phyloP scores from a whole-genome alignment of 2,797 vertebrate species.

The Bryconaethiops microstoma region DNA sequence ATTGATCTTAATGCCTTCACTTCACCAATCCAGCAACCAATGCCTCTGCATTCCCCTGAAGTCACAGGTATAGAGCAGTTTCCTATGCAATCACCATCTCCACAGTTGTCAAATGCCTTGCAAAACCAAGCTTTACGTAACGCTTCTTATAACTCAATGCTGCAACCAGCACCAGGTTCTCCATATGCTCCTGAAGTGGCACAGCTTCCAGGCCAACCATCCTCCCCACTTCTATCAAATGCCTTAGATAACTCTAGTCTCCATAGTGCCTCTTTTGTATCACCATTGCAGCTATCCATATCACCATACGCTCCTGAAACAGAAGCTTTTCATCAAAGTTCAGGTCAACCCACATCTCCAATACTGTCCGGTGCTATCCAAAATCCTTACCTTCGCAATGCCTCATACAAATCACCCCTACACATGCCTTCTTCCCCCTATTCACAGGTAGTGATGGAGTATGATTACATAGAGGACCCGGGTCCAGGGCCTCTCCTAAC shows the following conservation, averaged over 20 bases:
- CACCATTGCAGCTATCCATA: slow-evolving; percentile 51
- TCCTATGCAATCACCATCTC: slow-evolving; percentile 55
- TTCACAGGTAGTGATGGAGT: slow-evolving; percentile 66
- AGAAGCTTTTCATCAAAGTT: slow-evolving; percentile 45
- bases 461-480: slow-evolving; percentile 75
- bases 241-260: slow-evolving; percentile 40
- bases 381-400: slow-evolving; percentile 71
- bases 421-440: slow-evolving; percentile 65
- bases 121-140: slow-evolving; percentile 63
- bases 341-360: slow-evolving; percentile 59
- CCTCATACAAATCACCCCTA: slow-evolving; percentile 70
- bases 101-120: slow-evolving; percentile 61
- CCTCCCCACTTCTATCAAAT: slow-evolving; percentile 41
- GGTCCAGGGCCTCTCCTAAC: slow-evolving; percentile 72
- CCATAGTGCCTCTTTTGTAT: slow-evolving; percentile 40
- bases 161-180: slow-evolving; percentile 63
- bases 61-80: slow-evolving; percentile 43
- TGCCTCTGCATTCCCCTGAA: slow-evolving; percentile 59
- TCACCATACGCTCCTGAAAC: slow-evolving; percentile 46
- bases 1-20: slow-evolving; percentile 53
- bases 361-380: slow-evolving; percentile 69
- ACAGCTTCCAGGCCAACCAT: slow-evolving; percentile 37
- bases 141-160: slow-evolving; percentile 61
- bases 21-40: slow-evolving; percentile 56
- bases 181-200: slow-evolving; percentile 39